Evolutionary conservation across 2,113 vertebrate species (phyloP), one percentile per base, ranked within the genome.

Genomic region (Salvelinus sp.): DNA sequence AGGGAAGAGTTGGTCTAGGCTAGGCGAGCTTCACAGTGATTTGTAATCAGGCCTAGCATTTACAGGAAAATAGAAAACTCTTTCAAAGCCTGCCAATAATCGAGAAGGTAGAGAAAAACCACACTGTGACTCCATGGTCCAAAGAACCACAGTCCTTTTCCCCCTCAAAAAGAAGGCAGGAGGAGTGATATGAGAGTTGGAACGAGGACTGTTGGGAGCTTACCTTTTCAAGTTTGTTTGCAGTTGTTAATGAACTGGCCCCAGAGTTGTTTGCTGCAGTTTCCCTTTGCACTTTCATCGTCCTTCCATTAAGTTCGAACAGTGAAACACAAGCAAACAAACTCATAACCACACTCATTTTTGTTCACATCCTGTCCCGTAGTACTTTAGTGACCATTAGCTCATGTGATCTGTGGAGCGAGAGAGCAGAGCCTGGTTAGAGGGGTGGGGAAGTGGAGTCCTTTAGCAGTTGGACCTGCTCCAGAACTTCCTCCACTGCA

Each of bases 391-490:
- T 47, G 44, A 66, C 63, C 63, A 28, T 75, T 74, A 64, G 25
- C 14, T 77, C 2, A 62, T 75, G 73, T 60, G 77, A 78, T 68
- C 33, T 80, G 74, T 50, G 69, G 65, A 66, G 38, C 38, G 38
- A 44, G 38, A 44, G 38, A 25, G 73, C 80, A 80, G 72, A 76
- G 7, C 75, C 71, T 69, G 68, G 76, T 76, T 76, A 47, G 77
- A 76, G 78, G 54, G 74, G 47, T 69, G 76, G 74, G 76, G 80
- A 82, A 77, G 7, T 62, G 9, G 63, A 67, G 28, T 70, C 75
- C 72, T 76, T 84, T 67, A 72, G 73, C 73, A 78, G 74, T 82
- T 88, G 87, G 86, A 88, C 78, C 83, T 73, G 62, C 75, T 88
- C 86, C 86, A 92, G 77, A 81, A 75, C 66, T 79, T 50, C 82